These are phyloP conservation scores for Lampris incognitus DNA, from an alignment of 2,113 vertebrate genomes.

Conservation along the genomic window DNA sequence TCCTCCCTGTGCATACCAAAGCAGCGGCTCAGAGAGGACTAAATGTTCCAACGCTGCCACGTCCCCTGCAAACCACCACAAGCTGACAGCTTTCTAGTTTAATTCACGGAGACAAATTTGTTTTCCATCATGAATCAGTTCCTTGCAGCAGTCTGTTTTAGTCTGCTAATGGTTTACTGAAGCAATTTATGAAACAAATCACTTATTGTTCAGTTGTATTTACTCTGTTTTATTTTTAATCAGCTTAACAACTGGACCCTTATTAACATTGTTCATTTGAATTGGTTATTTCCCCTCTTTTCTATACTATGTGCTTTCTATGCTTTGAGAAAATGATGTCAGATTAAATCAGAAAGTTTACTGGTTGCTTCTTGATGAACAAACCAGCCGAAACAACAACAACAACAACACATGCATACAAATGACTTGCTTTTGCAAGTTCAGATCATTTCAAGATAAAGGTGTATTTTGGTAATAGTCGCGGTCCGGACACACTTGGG, in stretches of 20 bases:
- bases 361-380: too few relatives aligned
- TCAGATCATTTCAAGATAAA: not conserved
- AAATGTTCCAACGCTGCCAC: not conserved
- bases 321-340: too few relatives aligned
- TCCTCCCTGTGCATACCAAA: too few relatives aligned
- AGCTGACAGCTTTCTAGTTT: not conserved
- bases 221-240: not conserved
- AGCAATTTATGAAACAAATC: not conserved
- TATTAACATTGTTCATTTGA: too few relatives aligned
- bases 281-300: too few relatives aligned
- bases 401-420: not conserved
- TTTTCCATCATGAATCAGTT: not conserved
- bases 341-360: too few relatives aligned
- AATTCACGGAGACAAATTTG: not conserved
- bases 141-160: not conserved
- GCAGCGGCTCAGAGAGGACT: not conserved
- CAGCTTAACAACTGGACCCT: not conserved
- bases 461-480: constrained; percentile 7
- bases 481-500: not conserved
- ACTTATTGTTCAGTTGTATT: too few relatives aligned
- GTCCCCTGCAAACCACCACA: not conserved
- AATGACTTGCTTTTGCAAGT: not conserved
- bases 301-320: too few relatives aligned
- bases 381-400: too few relatives aligned
- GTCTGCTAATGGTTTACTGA: not conserved